Percentiles rank a stretch among this genome's conserved stretches.
Evolutionary conservation across 2,888 invertebrate genomes (phyloP).

Genomic region (Apodemia zela): DNA sequence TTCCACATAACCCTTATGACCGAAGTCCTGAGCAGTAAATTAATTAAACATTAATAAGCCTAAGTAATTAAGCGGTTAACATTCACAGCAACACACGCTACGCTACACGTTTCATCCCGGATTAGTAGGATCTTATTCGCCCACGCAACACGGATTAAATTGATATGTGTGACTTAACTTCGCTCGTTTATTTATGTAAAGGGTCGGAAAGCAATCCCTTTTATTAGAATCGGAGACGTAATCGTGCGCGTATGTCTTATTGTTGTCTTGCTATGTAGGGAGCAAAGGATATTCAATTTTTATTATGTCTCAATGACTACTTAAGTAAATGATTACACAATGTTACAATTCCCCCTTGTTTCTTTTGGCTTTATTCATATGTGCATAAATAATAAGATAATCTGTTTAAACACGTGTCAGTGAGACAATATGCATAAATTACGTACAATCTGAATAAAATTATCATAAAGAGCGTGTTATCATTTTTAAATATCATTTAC

Average conservation of each 20-base stretch:
- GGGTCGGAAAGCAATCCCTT: conserved; percentile 68
- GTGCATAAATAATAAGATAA: conserved; percentile 4
- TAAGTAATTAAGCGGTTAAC: conserved; percentile 71
- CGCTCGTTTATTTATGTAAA: conserved; percentile 71
- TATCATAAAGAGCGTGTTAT: conserved; percentile 7
- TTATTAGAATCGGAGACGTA: conserved; percentile 67
- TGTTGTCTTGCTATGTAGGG: conserved; percentile 55
- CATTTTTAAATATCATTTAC: conserved; percentile 5
- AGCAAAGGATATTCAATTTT: conserved; percentile 49
- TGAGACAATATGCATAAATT: conserved; percentile 6
- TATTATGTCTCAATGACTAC: conserved; percentile 52
- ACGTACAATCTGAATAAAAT: conserved; percentile 1
- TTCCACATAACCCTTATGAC: conserved; percentile 9
- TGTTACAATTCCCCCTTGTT: conserved; percentile 28
- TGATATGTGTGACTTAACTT: conserved; percentile 69
- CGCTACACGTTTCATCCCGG: conserved; percentile 58
- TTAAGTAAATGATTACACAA: conserved; percentile 45
- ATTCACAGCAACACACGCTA: conserved; percentile 55
- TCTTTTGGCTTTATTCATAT: conserved; percentile 19
- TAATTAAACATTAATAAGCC: conserved; percentile 32
- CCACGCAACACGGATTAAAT: conserved; percentile 67
- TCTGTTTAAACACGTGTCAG: conserved; percentile 8
- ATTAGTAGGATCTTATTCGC: conserved; percentile 67
- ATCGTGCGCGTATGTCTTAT: conserved; percentile 64
- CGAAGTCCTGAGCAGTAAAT: conserved; percentile 17